These are phyloP conservation scores for Zaprionus camerounensis DNA, from an alignment of 1,140 invertebrate species.

Conservation along the genomic window DNA sequence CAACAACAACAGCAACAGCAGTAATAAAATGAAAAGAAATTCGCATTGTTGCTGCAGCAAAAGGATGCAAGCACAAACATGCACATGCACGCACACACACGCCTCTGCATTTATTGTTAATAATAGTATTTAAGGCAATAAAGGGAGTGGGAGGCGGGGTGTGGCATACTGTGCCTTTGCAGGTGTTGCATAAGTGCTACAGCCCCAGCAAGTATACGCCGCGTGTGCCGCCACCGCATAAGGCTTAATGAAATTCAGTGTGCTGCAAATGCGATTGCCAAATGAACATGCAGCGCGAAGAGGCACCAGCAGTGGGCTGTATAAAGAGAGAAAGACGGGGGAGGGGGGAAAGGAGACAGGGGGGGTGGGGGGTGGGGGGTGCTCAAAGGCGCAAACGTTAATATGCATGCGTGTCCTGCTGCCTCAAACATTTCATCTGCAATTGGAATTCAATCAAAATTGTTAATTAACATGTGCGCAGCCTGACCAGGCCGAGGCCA, in stretches of 20 bases:
- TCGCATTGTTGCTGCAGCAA: background rate
- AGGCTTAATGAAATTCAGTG: slow-evolving; percentile 36
- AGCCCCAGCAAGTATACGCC: slow-evolving; percentile 25
- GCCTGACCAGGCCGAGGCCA: slow-evolving; percentile 10
- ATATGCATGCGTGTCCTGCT: background rate
- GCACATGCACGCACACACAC: slow-evolving; percentile 2
- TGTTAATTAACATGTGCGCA: slow-evolving; percentile 69
- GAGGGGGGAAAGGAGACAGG: no score
- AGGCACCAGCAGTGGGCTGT: background rate
- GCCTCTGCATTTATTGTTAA: slow-evolving; percentile 18
- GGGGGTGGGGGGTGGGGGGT: accelerated
- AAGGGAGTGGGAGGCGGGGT: background rate
- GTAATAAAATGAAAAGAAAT: background rate
- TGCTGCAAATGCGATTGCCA: slow-evolving; percentile 32
- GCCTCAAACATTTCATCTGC: slow-evolving; percentile 54
- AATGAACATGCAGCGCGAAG: slow-evolving; percentile 25
- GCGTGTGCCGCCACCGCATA: slow-evolving; percentile 5
- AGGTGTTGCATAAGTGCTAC: slow-evolving; percentile 3
- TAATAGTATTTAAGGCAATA: slow-evolving; percentile 2
- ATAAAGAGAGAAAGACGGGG: background rate
- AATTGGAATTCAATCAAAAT: slow-evolving; percentile 71
- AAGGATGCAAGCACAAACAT: background rate
- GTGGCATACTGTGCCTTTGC: background rate
- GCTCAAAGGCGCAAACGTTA: slow-evolving; percentile 18
- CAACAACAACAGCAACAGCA: slow-evolving; percentile 18